Conservation (phyloP, 2,113 vertebrate species). For the Crotalus horridus region DNA sequence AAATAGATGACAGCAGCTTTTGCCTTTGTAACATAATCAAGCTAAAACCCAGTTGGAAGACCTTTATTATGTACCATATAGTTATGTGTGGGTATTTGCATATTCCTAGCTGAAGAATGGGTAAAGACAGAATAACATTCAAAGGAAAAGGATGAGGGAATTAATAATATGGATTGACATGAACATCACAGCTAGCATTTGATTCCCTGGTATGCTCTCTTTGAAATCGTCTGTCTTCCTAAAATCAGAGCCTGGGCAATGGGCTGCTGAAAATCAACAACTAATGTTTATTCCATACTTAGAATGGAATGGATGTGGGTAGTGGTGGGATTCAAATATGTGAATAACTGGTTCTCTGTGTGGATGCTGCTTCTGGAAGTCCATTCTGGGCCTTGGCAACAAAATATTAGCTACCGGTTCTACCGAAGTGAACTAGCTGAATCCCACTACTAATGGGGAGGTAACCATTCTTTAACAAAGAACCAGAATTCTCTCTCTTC, state of each 20-base stretch:
- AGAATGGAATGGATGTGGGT: background rate
- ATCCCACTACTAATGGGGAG: background rate
- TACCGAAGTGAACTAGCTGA: too few relatives aligned
- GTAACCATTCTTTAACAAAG: background rate
- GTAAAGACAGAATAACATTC: background rate
- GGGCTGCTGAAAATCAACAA: background rate
- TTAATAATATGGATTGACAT: background rate
- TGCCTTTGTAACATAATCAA: background rate
- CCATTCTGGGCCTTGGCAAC: too few relatives aligned
- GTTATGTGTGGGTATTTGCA: background rate
- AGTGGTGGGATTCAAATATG: too few relatives aligned
- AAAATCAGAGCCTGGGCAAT: background rate
- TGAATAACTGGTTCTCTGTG: too few relatives aligned
- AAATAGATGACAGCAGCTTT: background rate
- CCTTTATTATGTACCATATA: background rate
- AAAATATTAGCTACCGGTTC: too few relatives aligned
- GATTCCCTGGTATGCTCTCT: background rate
- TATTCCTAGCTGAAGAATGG: background rate
- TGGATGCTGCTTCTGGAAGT: too few relatives aligned
- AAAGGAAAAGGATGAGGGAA: background rate
- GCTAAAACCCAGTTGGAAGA: background rate
- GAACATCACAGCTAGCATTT: background rate
- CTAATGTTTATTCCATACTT: background rate
- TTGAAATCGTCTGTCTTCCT: background rate
- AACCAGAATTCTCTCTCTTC: background rate